Percentiles rank a stretch among this genome's conserved stretches.
These are phyloP conservation scores for Enteromius anoplus DNA, from an alignment of 2,797 vertebrate species.

Conservation along the genomic window DNA sequence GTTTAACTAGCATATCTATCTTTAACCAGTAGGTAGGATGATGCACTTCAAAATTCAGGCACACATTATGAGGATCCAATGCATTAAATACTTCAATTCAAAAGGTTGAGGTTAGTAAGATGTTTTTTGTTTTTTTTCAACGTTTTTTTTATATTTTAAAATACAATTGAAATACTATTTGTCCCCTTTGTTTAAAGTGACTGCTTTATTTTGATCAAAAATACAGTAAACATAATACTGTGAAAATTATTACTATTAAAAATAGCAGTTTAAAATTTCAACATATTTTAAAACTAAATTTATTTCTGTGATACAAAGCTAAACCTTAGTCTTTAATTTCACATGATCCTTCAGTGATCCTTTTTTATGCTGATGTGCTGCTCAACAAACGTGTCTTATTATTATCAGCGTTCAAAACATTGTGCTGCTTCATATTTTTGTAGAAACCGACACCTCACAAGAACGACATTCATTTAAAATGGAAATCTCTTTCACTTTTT, in stretches of 20 bases:
- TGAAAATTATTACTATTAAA: not conserved
- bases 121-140: too few relatives aligned
- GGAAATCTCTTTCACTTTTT: not conserved
- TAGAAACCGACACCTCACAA: not conserved
- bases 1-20: not conserved
- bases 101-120: not conserved
- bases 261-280: not conserved
- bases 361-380: not conserved
- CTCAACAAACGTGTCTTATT: not conserved
- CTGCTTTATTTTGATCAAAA: not conserved
- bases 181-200: not conserved
- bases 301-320: not conserved
- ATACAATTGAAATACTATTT: not conserved
- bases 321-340: not conserved
- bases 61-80: not conserved
- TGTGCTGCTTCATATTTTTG: not conserved
- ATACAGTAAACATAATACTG: not conserved
- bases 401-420: not conserved
- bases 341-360: not conserved
- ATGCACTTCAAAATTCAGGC: not conserved
- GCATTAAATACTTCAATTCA: not conserved
- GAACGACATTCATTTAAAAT: not conserved
- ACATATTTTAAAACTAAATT: not conserved
- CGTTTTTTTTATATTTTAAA: too few relatives aligned
- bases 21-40: not conserved